Conservation (phyloP, 92 coral and sea anemone species). For the Isaurus tuberculatus region DNA sequence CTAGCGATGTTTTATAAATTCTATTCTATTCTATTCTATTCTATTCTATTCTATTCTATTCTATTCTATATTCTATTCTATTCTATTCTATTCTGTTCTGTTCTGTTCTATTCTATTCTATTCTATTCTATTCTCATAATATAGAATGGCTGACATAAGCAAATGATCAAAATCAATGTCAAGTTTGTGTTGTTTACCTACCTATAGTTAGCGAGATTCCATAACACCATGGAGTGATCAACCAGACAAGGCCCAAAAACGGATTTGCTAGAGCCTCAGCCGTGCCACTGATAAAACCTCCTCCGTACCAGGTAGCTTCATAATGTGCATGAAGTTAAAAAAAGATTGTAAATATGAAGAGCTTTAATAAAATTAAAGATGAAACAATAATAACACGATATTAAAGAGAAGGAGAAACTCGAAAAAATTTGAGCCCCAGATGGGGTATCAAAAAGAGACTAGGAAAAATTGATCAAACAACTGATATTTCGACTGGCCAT, state of each 20-base stretch:
- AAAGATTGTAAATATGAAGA: neutral
- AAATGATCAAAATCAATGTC: neutral
- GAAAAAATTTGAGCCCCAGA: too few relatives aligned
- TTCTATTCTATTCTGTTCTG: neutral
- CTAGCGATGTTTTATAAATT: too few relatives aligned
- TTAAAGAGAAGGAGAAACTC: too few relatives aligned
- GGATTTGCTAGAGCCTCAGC: slow-evolving; percentile 34
- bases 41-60: too few relatives aligned
- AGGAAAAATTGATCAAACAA: too few relatives aligned
- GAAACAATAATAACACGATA: too few relatives aligned
- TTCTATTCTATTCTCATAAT: neutral
- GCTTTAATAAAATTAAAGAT: too few relatives aligned
- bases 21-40: too few relatives aligned
- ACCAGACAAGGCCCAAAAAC: slow-evolving; percentile 26
- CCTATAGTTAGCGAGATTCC: slow-evolving; percentile 48
- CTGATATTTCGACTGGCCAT: too few relatives aligned
- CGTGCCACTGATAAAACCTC: slow-evolving; percentile 53
- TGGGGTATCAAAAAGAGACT: too few relatives aligned
- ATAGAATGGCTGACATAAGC: neutral
- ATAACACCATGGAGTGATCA: slow-evolving; percentile 54
- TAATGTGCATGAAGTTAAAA: neutral
- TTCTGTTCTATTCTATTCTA: neutral
- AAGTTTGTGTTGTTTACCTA: neutral
- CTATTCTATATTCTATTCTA: too few relatives aligned
- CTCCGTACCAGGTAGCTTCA: slow-evolving; percentile 61